Base-by-base conservation (phyloP, 2,113 vertebrate species). In the Scopus umbretta region DNA sequence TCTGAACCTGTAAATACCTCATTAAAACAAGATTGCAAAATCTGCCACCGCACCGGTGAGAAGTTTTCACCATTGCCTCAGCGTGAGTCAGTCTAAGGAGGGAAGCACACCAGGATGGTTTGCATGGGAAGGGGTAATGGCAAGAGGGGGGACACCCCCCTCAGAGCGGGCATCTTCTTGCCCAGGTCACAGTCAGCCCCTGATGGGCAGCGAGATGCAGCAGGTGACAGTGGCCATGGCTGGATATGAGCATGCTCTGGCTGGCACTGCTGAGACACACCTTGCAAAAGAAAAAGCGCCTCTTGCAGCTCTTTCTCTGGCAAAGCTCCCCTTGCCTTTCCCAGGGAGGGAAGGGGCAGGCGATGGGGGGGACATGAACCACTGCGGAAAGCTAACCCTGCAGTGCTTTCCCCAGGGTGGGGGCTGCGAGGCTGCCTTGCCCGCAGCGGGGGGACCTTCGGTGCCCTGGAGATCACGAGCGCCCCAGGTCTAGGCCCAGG, bases 21-120 rank as follows among this genome's bases (percentile, higher is more conserved):
- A 66, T 95, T 95, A 95, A 91, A 94, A 70, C 26, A 29, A 29
- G 42, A 62, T 92, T 96, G 95, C 94, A 96, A 91, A 97, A 96
- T 87, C 80, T 91, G 88, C 45, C 78, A 72, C 78, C 1, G 0
- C 36, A 13, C 36, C 3, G 8, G 81, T 1, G 1, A 90, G 78
- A 16, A 86, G 88, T 68, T 72, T 56, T 38, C 53, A 12, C 58
- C 52, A 74, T 86, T 63, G 65, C 88, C 65, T 85, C 38, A 5
- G 34, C 2, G 30, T 74, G 94, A 78, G 50, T 76, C 65, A 84
- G 61, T 20, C n/a, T 1, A 40, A 56, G 26, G 17, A 56, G 49
- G 70, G 34, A 70, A 55, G 53, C 16, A 10, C 5, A 1, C 13
- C 2, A 5, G 27, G 17, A 30, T 47, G n/a, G 16, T 29, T 87